A percentile compares a stretch with the other conserved stretches of the same genome.
These are phyloP conservation scores for Mus minutoides DNA, from an alignment of 2,797 vertebrate genomes.

Conservation along the genomic window DNA sequence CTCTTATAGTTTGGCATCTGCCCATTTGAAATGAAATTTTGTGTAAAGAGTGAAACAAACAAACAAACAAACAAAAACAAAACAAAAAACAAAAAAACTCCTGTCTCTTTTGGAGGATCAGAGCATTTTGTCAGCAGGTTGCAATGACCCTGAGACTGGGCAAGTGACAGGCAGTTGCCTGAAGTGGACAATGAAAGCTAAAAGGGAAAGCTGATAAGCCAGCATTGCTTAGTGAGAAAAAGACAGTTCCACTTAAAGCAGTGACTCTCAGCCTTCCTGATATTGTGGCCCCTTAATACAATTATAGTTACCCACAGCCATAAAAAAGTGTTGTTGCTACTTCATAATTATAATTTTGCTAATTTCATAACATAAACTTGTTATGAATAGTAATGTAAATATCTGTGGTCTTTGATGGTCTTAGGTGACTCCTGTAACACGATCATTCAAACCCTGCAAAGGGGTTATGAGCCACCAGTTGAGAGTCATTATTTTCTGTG, in stretches of 20 bases:
- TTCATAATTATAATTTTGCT: background rate
- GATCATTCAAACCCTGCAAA: background rate
- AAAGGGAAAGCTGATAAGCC: background rate
- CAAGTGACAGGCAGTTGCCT: background rate
- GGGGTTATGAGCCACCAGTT: background rate
- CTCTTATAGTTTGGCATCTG: background rate
- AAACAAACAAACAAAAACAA: background rate
- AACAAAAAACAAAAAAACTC: background rate
- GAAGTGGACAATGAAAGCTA: background rate
- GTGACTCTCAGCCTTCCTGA: background rate
- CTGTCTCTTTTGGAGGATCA: background rate
- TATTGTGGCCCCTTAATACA: background rate
- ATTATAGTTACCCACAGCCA: background rate
- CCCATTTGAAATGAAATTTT: background rate
- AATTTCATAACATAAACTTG: background rate
- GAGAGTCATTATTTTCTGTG: background rate
- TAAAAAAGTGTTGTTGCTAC: background rate
- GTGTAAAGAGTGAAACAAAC: background rate
- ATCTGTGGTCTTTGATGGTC: background rate
- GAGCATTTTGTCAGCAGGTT: background rate
- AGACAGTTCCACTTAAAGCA: background rate
- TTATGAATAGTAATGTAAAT: background rate
- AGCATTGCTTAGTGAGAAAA: background rate
- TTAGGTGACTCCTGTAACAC: background rate
- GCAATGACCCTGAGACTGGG: constrained; percentile 5